A percentile compares a stretch with the other conserved stretches of the same genome.
These are phyloP conservation scores for Chymomyza fuscimana DNA, from an alignment of 2,888 invertebrate species.

Conservation along the genomic window DNA sequence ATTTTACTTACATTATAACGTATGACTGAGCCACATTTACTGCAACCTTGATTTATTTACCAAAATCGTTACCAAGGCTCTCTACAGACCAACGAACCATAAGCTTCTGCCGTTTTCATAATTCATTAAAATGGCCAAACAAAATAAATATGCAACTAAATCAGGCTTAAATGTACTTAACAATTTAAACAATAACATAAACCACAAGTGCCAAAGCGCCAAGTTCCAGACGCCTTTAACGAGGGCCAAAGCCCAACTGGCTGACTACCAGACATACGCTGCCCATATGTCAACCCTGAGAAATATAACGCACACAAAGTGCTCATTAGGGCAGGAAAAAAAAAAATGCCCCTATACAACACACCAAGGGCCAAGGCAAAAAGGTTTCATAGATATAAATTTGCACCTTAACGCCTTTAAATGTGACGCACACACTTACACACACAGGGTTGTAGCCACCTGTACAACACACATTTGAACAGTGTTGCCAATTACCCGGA, in stretches of 20 bases:
- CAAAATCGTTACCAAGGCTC: neutral
- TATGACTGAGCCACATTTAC: neutral
- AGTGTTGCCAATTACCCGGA: slow-evolving; percentile 76
- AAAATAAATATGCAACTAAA: slow-evolving; percentile 74
- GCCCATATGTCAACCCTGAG: slow-evolving; percentile 70
- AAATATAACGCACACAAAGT: slow-evolving; percentile 72
- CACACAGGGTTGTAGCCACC: neutral
- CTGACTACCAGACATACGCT: slow-evolving; percentile 18
- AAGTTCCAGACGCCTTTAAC: slow-evolving; percentile 56
- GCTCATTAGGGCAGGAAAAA: slow-evolving; percentile 63
- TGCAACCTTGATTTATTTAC: neutral
- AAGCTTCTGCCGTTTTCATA: slow-evolving; percentile 54
- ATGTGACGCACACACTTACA: slow-evolving; percentile 51
- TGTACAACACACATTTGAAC: slow-evolving; percentile 37
- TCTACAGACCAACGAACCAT: neutral
- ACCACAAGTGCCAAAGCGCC: slow-evolving; percentile 65
- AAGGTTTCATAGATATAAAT: slow-evolving; percentile 75
- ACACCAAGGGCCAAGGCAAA: slow-evolving; percentile 44
- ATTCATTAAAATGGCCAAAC: slow-evolving; percentile 64
- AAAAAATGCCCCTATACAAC: slow-evolving; percentile 13
- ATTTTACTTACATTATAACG: too few relatives aligned
- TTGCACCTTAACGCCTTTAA: slow-evolving; percentile 77
- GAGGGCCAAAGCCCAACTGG: slow-evolving; percentile 20
- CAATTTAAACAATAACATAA: slow-evolving; percentile 70
- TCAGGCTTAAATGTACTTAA: slow-evolving; percentile 75